Base-by-base conservation (phyloP, 2,888 invertebrate genomes). In the Chouioia cunea region DNA sequence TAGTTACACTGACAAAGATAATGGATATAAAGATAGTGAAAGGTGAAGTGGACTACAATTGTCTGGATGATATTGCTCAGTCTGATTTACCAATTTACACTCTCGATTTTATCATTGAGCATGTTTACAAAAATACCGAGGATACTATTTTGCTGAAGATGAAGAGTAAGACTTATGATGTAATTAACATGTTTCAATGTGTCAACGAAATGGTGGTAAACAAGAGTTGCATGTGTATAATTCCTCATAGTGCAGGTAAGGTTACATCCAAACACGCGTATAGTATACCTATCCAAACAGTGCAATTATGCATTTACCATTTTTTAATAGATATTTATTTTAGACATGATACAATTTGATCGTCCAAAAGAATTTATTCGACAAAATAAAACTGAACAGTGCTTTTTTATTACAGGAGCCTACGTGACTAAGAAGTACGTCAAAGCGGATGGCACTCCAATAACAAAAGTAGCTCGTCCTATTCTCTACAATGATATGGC, bases 201-300 rank as follows among this genome's bases (percentile, higher is more conserved):
- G 4, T 62, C 15, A 43, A 62, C 18, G 20, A 52, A 16, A 16
- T 20, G n/a, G 52, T 22, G 20, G 50, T 43, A 0, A 62, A 50
- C 52, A 50, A 62, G 20, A 52, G 50, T 27, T 62, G 62, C 52
- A 62, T 62, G 52, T 62, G 62, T 52, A 52, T 62, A n/a, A 20
- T 43, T 10, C 62, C 62, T 2, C 62, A 62, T 20, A 52, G 52
- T 1, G 62, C 20, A 20, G 62, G 62, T 62, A 22, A 57, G 14
- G n/a, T n/a, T 20, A 27, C 18, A 16, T 52, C 14, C 2, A 18
- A 18, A 10, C 16, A 52, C 52, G 10, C 12, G 16, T 22, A 4
- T 0, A 27, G 27, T 27, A 27, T 27, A 27, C 2, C 27, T n/a
- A n/a, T n/a, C n/a, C n/a, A n/a, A n/a, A n/a, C n/a, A n/a, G n/a